Evolutionary conservation across 2,888 invertebrate species (phyloP).

Genomic region (Pseudococcus longispinus): DNA sequence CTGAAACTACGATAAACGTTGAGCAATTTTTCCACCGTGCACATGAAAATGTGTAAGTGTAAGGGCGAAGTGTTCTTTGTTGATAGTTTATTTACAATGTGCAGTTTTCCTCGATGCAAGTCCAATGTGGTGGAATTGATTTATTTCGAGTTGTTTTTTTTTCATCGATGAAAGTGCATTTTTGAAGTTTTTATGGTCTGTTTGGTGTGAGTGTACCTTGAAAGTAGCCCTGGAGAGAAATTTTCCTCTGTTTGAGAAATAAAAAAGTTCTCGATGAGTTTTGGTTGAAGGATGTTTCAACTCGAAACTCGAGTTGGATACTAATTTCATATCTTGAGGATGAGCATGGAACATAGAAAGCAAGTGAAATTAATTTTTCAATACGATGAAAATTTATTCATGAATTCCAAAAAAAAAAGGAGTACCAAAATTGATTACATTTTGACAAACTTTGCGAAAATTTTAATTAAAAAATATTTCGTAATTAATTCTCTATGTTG

Average conservation of each 20-base stretch:
- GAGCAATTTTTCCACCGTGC: neutral
- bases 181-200: neutral
- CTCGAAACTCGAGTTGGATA: neutral
- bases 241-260: too few relatives aligned
- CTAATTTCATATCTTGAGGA: neutral
- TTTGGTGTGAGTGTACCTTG: neutral
- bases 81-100: neutral
- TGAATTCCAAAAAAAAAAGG: neutral
- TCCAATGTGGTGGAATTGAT: neutral
- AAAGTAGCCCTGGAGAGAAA: too few relatives aligned
- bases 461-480: neutral
- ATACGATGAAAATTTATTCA: neutral
- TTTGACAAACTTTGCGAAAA: neutral
- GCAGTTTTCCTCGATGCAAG: neutral
- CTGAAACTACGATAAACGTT: neutral
- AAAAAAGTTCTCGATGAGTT: neutral
- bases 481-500: neutral
- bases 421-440: neutral
- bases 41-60: neutral
- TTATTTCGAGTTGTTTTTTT: neutral
- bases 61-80: neutral
- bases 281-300: neutral
- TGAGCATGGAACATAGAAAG: neutral
- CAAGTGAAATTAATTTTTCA: neutral
- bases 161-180: neutral